Evolutionary conservation across 2,888 invertebrate genomes (phyloP).

Genomic region (Dasysyrphus tricinctus): DNA sequence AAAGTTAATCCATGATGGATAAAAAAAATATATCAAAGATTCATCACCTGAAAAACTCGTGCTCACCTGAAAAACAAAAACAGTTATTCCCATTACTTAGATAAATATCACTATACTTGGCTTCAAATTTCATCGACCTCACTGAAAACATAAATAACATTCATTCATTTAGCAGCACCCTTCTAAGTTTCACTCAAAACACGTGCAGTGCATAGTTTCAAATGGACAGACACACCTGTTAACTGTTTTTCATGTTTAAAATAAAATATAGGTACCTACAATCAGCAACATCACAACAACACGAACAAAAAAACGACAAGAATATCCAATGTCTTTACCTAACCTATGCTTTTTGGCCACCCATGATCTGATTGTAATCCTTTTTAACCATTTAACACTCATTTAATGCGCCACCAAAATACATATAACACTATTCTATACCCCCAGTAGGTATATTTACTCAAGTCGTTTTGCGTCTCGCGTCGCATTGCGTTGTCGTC

Average conservation of each 20-base stretch:
- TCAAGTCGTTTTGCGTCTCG: not conserved
- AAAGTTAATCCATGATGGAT: not conserved
- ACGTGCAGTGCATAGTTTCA: constrained; percentile 54
- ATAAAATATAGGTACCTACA: not conserved
- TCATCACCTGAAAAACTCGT: not conserved
- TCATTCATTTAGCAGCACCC: constrained; percentile 62
- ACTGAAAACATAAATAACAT: constrained; percentile 20
- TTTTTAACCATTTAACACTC: constrained; percentile 60
- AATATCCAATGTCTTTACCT: constrained; percentile 61
- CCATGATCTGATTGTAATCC: constrained; percentile 71
- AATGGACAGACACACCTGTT: constrained; percentile 53
- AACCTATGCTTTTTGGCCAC: constrained; percentile 26
- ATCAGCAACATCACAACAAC: not conserved
- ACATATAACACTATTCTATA: not conserved
- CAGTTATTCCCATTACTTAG: constrained; percentile 4
- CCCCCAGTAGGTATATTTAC: constrained; percentile 24
- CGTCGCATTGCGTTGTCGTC: not conserved
- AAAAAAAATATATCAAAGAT: not conserved
- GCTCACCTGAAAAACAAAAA: not conserved
- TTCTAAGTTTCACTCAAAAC: constrained; percentile 53
- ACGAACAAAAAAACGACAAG: constrained; percentile 13
- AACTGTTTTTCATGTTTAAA: constrained; percentile 3
- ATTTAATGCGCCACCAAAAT: constrained; percentile 49
- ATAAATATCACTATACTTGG: constrained; percentile 17
- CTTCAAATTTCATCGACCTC: constrained; percentile 55